Percentiles rank a stretch among this genome's conserved stretches.
Conservation (phyloP, 2,888 invertebrate genomes). For the Microctonus brassicae region DNA sequence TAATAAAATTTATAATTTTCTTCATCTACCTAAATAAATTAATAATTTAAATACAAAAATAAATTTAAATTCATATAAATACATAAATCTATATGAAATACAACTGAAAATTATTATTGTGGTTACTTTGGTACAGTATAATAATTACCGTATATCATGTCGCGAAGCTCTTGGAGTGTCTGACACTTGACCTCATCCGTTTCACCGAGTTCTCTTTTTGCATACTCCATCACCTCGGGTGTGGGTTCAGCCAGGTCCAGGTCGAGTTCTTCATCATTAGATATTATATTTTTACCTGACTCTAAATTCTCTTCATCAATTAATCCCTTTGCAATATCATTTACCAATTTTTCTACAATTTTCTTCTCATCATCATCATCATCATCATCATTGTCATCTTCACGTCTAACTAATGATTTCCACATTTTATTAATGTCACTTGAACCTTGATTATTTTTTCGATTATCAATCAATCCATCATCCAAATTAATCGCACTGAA, state of each 20-base stretch:
- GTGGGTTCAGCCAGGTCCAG: conserved; percentile 79
- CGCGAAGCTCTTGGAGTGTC: conserved; percentile 80
- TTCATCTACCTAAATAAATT: too few relatives aligned
- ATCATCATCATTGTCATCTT: conserved; percentile 12
- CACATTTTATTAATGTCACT: conserved; percentile 37
- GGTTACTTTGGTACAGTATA: conserved; percentile 10
- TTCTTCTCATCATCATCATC: conserved; percentile 23
- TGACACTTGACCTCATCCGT: conserved; percentile 78
- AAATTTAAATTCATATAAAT: too few relatives aligned
- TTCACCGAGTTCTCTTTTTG: conserved; percentile 78
- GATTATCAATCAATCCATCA: conserved; percentile 36
- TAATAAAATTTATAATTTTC: too few relatives aligned
- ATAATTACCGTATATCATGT: conserved; percentile 79
- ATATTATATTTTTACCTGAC: conserved; percentile 33
- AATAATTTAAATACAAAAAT: too few relatives aligned
- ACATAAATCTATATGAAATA: neutral
- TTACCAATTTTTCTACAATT: conserved; percentile 12
- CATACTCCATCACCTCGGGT: conserved; percentile 77
- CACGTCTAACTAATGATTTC: conserved; percentile 3
- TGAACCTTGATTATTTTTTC: conserved; percentile 42
- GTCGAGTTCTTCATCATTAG: conserved; percentile 73
- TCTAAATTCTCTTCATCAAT: conserved; percentile 24
- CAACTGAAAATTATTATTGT: too few relatives aligned
- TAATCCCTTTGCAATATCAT: conserved; percentile 4
- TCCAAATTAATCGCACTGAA: conserved; percentile 38